Evolutionary conservation across 30 jellyfish, hydroid and myxozoan species (phyloP).

Genomic region (Morbakka virulenta): DNA sequence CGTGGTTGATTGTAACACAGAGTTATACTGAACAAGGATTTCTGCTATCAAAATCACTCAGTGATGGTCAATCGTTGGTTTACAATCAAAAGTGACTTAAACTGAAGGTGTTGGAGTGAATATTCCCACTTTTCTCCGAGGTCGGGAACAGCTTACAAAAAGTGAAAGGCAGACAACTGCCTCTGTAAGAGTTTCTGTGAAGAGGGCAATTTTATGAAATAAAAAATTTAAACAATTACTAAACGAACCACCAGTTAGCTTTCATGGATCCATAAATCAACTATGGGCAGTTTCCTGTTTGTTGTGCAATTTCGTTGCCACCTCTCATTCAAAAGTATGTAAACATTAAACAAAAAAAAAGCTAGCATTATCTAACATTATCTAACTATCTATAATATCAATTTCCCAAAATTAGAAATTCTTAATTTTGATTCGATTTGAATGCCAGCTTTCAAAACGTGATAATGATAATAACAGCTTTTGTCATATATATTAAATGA

Average conservation of each 20-base stretch:
- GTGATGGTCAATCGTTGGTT: too few relatives aligned
- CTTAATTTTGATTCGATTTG: too few relatives aligned
- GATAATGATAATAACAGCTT: too few relatives aligned
- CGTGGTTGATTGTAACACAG: too few relatives aligned
- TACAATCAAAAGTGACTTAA: too few relatives aligned
- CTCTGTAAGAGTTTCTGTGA: constrained; percentile 64
- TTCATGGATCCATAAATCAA: too few relatives aligned
- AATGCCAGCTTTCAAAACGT: too few relatives aligned
- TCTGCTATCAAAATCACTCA: too few relatives aligned
- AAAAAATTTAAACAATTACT: constrained; percentile 23
- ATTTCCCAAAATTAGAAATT: too few relatives aligned
- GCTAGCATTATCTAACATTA: background rate
- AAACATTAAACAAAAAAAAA: background rate
- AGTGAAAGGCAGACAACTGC: constrained; percentile 66
- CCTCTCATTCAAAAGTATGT: constrained; percentile 5
- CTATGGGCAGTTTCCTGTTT: constrained; percentile 34
- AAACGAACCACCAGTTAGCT: constrained; percentile 21
- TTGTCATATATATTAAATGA: too few relatives aligned
- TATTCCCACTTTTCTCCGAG: constrained; percentile 63
- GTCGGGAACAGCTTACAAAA: background rate
- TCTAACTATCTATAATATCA: too few relatives aligned
- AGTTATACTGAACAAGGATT: too few relatives aligned
- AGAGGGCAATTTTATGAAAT: constrained; percentile 49
- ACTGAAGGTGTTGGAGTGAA: constrained; percentile 10
- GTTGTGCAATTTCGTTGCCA: constrained; percentile 19